Percentiles rank a stretch among this genome's conserved stretches.
Conservation (phyloP, 2,113 vertebrate species). For the Alethe castanea region DNA sequence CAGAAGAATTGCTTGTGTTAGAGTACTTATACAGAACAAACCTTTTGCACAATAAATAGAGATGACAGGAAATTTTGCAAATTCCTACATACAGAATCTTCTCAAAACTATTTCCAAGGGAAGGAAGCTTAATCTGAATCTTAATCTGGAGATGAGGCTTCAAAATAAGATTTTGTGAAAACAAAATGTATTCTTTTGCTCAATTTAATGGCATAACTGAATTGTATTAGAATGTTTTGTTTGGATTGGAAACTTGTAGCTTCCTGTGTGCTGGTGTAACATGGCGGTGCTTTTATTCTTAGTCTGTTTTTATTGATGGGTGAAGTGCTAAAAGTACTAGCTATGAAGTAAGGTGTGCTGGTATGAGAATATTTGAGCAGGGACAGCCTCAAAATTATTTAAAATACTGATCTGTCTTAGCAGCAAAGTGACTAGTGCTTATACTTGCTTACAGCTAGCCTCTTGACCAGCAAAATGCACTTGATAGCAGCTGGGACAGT, state of each 20-base stretch:
- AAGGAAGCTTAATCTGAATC: background rate
- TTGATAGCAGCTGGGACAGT: background rate
- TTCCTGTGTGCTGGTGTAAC: background rate
- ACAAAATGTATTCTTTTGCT: background rate
- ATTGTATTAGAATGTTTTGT: background rate
- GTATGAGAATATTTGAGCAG: background rate
- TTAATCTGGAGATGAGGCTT: background rate
- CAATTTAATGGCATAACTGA: background rate
- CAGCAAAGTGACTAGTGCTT: background rate
- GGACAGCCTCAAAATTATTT: background rate
- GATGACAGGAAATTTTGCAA: background rate
- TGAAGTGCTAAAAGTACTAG: background rate
- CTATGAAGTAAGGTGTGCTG: background rate
- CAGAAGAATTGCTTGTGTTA: background rate
- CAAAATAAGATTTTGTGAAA: background rate
- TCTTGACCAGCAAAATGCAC: background rate
- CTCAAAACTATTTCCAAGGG: background rate
- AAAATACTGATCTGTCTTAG: background rate
- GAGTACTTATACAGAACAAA: background rate
- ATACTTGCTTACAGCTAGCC: background rate
- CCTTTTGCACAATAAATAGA: background rate
- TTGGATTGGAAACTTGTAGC: background rate
- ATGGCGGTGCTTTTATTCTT: background rate
- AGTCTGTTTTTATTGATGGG: background rate
- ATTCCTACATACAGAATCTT: background rate